A percentile compares a stretch with the other conserved stretches of the same genome.
These are phyloP conservation scores for Myotis daubentonii DNA, from an alignment of 2,797 vertebrate genomes.

Conservation along the genomic window DNA sequence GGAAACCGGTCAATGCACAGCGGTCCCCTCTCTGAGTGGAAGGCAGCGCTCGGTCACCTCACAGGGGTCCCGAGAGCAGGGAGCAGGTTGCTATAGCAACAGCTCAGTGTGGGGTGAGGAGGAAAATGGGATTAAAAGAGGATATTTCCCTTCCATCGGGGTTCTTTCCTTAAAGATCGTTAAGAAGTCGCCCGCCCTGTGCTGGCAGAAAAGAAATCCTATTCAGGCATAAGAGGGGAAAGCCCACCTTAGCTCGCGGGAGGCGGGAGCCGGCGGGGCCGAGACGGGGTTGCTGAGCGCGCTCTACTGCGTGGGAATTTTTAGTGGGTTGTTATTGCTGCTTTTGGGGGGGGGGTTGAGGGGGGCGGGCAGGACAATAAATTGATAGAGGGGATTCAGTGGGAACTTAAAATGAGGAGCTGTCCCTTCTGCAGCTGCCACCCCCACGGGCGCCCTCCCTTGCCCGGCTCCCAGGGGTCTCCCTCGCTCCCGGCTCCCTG, in stretches of 20 bases:
- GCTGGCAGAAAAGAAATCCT: slow-evolving; percentile 38
- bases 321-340: not conserved
- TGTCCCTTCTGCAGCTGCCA: fast-evolving
- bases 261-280: not conserved
- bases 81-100: slow-evolving; percentile 75
- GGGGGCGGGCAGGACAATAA: not conserved
- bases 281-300: fast-evolving
- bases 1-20: slow-evolving; percentile 61
- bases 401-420: not conserved
- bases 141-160: slow-evolving; percentile 20
- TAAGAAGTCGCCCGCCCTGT: slow-evolving; percentile 56
- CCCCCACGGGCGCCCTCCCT: fast-evolving
- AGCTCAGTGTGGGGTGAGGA: slow-evolving; percentile 62
- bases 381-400: not conserved
- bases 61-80: slow-evolving; percentile 47
- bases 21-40: slow-evolving; percentile 25
- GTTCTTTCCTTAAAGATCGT: slow-evolving; percentile 55
- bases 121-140: slow-evolving; percentile 70
- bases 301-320: not conserved
- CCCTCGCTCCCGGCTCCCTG: not conserved
- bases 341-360: fast-evolving
- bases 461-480: not conserved
- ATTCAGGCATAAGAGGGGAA: not conserved
- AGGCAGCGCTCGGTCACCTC: slow-evolving; percentile 36
- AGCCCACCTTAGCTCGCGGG: not conserved